Conservation (phyloP, 1,140 invertebrate genomes). For the Physella acuta region DNA sequence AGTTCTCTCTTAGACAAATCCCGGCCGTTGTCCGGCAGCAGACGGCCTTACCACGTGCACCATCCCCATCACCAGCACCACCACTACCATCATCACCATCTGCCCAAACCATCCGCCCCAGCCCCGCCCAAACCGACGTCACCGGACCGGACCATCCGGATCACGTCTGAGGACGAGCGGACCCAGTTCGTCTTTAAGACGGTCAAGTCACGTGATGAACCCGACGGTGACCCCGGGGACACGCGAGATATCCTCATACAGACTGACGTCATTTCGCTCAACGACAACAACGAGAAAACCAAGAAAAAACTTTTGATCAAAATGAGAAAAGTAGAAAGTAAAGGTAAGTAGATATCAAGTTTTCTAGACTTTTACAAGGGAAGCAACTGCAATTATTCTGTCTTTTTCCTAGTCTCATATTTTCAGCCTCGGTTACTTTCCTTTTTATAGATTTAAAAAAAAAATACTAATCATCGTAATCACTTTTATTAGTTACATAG, state of each 20-base stretch:
- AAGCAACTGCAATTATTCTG: too few species aligned
- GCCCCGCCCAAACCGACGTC: background rate
- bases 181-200: conserved; percentile 18
- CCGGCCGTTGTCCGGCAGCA: too few species aligned
- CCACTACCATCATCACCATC: conserved; percentile 1
- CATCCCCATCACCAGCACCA: conserved; percentile 2
- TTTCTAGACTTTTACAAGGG: too few species aligned
- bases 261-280: conserved; percentile 19
- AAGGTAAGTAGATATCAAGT: conserved; percentile 13
- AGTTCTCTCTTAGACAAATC: too few species aligned
- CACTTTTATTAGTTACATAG: too few species aligned
- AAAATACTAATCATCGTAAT: too few species aligned
- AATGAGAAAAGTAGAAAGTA: conserved; percentile 13
- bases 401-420: too few species aligned
- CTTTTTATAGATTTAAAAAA: too few species aligned
- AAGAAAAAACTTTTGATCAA: conserved; percentile 21
- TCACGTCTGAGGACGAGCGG: conserved; percentile 13
- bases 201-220: conserved; percentile 8
- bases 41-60: background rate
- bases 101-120: background rate
- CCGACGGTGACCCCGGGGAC: background rate
- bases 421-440: too few species aligned
- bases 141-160: conserved; percentile 7
- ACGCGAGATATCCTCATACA: conserved; percentile 22
- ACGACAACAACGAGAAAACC: conserved; percentile 21